Evolutionary conservation across 2,797 vertebrate genomes (phyloP).

Genomic region (Sebastes vulpes): DNA sequence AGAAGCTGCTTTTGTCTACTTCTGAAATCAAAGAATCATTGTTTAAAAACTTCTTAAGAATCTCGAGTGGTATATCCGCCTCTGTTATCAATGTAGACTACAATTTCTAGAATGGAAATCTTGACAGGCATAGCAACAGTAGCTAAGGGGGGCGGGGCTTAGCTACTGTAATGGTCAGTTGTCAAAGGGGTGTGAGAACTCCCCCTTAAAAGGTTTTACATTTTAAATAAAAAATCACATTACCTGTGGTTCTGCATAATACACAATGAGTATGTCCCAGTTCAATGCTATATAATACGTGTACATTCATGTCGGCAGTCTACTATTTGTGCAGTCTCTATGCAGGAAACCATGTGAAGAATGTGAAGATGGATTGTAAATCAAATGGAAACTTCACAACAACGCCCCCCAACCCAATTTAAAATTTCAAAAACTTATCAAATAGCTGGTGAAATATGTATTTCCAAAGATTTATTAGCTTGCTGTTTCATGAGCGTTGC

Average conservation of each 20-base stretch:
- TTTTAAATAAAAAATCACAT: not conserved
- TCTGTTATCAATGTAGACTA: not conserved
- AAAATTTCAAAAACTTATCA: slow-evolving; percentile 1
- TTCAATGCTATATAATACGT: not conserved
- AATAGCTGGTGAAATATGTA: slow-evolving; percentile 1
- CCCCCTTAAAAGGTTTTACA: not conserved
- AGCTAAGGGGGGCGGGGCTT: no score
- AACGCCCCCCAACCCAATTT: not conserved
- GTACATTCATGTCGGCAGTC: not conserved
- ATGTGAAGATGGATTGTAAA: not conserved
- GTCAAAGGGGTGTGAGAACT: not conserved
- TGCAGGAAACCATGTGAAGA: not conserved
- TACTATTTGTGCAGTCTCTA: not conserved
- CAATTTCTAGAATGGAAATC: not conserved
- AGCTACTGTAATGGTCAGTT: not conserved
- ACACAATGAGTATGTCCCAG: not conserved
- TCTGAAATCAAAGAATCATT: no score
- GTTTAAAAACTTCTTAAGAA: no score
- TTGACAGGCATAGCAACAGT: no score
- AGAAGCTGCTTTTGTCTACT: not conserved
- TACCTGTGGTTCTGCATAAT: not conserved
- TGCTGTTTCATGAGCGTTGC: not conserved
- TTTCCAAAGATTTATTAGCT: slow-evolving; percentile 13
- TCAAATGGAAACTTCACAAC: not conserved
- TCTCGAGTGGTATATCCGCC: not conserved